Evolutionary conservation across 2,113 vertebrate species (phyloP).

Genomic region (Gasterosteus aculeatus): DNA sequence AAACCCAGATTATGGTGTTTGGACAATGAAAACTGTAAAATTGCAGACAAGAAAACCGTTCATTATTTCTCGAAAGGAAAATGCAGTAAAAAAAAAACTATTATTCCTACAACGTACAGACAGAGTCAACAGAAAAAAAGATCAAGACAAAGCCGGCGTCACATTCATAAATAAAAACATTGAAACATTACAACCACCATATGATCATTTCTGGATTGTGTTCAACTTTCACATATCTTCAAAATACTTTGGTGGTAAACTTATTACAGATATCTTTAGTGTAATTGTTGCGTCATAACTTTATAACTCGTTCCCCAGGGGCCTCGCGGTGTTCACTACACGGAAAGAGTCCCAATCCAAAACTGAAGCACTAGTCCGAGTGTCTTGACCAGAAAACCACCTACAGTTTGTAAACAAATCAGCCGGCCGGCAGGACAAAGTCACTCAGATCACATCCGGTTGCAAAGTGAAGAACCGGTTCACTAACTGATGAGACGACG

Average conservation of each 20-base stretch:
- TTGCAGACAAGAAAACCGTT: background rate
- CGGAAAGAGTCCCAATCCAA: background rate
- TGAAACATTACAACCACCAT: background rate
- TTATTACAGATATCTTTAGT: background rate
- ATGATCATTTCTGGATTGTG: background rate
- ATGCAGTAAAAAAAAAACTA: no score
- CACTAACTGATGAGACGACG: background rate
- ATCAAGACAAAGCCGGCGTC: background rate
- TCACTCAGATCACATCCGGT: slow-evolving; percentile 3
- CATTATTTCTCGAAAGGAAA: background rate
- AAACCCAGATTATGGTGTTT: background rate
- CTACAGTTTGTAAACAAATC: background rate
- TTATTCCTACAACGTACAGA: no score
- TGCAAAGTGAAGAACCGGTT: background rate
- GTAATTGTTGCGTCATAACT: background rate
- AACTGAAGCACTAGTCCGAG: background rate
- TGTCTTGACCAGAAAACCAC: background rate
- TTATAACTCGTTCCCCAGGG: background rate
- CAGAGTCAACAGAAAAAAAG: no score
- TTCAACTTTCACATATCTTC: background rate
- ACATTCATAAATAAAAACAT: background rate
- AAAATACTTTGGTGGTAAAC: background rate
- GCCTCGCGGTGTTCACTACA: background rate
- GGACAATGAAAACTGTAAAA: background rate
- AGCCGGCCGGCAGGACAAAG: background rate